Conservation (phyloP, 92 coral and sea anemone species). For the Blastomussa wellsi region DNA sequence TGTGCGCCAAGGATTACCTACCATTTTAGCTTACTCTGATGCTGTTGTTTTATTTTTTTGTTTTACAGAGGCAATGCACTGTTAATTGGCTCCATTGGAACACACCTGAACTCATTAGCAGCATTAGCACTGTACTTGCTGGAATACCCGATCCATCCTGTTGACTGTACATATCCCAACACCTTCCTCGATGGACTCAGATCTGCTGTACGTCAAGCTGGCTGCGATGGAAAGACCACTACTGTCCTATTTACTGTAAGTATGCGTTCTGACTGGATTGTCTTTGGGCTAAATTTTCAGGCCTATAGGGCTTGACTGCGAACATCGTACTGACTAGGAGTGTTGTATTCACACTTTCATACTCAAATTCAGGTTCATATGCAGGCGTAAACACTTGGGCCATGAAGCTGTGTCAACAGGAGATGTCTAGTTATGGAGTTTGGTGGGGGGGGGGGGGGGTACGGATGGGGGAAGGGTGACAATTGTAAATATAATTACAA, state of each 20-base stretch:
- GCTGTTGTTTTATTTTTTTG: background rate
- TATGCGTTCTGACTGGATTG: background rate
- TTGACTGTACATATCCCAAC: conserved; percentile 89
- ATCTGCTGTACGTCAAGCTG: conserved; percentile 98
- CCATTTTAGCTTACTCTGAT: background rate
- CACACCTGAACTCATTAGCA: conserved; percentile 83
- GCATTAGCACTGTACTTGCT: conserved; percentile 90
- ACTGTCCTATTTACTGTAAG: conserved; percentile 88
- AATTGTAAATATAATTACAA: too few relatives aligned
- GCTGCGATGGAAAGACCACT: conserved; percentile 99
- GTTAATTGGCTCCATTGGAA: conserved; percentile 91
- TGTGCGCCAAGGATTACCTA: background rate
- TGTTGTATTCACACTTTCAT: background rate
- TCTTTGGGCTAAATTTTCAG: background rate
- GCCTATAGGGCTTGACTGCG: background rate
- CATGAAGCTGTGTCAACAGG: too few relatives aligned
- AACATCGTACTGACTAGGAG: background rate
- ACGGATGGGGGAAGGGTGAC: too few relatives aligned
- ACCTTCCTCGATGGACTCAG: conserved; percentile 95
- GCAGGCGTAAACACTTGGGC: background rate
- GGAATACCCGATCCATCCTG: conserved; percentile 87
- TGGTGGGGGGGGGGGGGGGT: too few relatives aligned
- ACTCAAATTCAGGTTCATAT: background rate
- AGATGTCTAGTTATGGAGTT: too few relatives aligned
- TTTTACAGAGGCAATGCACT: conserved; percentile 81